Percentiles rank a stretch among this genome's conserved stretches.
phyloP scores from a whole-genome alignment of 2,888 invertebrate species.

The Noctua fimbriata region DNA sequence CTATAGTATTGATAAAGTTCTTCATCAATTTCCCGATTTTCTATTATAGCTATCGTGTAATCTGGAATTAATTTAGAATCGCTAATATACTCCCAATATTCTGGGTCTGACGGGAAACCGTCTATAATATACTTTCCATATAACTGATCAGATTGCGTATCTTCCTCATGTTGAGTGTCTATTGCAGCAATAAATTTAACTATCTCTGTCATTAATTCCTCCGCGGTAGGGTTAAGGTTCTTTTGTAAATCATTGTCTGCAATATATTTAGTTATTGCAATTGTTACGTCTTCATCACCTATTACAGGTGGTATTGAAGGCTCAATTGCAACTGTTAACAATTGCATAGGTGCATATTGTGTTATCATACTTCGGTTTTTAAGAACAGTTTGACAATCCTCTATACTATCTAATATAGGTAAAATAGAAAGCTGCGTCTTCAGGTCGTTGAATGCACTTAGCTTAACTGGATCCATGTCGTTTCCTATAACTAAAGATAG shows the following conservation, averaged over 20 bases:
- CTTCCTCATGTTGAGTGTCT: constrained; percentile 77
- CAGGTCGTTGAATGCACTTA: constrained; percentile 66
- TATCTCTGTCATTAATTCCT: constrained; percentile 85
- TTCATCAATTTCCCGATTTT: constrained; percentile 84
- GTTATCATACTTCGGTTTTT: constrained; percentile 70
- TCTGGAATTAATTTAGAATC: constrained; percentile 87
- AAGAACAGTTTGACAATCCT: constrained; percentile 73
- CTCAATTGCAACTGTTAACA: constrained; percentile 71
- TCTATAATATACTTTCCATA: constrained; percentile 91
- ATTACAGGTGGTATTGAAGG: constrained; percentile 86
- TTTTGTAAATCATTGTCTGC: constrained; percentile 82
- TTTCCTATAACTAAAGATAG: constrained; percentile 32
- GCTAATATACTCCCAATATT: constrained; percentile 85
- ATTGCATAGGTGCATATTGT: constrained; percentile 81
- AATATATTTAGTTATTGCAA: constrained; percentile 81
- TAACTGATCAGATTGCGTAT: constrained; percentile 70
- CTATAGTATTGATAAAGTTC: constrained; percentile 80
- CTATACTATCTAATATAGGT: constrained; percentile 78
- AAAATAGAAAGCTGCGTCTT: constrained; percentile 71
- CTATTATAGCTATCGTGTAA: constrained; percentile 89
- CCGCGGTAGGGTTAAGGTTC: constrained; percentile 81
- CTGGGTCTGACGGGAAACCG: constrained; percentile 88
- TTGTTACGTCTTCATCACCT: constrained; percentile 86
- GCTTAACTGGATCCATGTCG: constrained; percentile 35
- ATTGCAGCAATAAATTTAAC: constrained; percentile 77